phyloP scores from a whole-genome alignment of 2,888 invertebrate genomes.

The Agriopis aurantiaria region DNA sequence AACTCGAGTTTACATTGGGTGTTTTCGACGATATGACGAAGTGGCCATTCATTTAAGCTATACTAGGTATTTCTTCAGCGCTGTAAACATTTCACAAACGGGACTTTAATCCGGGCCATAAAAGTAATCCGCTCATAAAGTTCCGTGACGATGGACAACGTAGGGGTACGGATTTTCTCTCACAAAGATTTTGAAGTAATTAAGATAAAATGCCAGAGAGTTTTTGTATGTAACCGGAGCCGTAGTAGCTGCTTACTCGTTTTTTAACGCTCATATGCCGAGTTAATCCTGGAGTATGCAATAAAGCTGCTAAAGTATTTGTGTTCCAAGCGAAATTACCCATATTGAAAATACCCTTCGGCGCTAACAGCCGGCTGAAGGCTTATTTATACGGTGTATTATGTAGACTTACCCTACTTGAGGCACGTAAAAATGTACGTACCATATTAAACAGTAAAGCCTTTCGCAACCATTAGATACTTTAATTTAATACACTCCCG shows the following conservation, averaged over 20 bases:
- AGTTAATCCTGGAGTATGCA: conserved; percentile 84
- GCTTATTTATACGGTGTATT: conserved; percentile 78
- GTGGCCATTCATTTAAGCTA: conserved; percentile 51
- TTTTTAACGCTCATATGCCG: conserved; percentile 82
- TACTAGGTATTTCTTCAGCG: conserved; percentile 64
- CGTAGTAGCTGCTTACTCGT: conserved; percentile 67
- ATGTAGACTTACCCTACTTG: conserved; percentile 62
- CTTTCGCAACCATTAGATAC: conserved; percentile 61
- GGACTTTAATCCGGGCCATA: conserved; percentile 83
- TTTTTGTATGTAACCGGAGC: conserved; percentile 79
- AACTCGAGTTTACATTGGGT: neutral
- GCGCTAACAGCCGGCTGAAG: conserved; percentile 79
- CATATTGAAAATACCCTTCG: conserved; percentile 85
- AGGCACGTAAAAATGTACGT: conserved; percentile 63
- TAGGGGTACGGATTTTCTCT: conserved; percentile 83
- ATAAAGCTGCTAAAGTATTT: conserved; percentile 84
- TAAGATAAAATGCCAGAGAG: conserved; percentile 83
- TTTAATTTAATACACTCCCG: conserved; percentile 63
- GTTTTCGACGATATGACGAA: conserved; percentile 28
- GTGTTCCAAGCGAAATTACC: conserved; percentile 83
- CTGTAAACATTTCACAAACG: conserved; percentile 84
- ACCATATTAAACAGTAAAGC: conserved; percentile 61
- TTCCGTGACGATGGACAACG: conserved; percentile 85
- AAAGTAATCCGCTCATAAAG: conserved; percentile 86
- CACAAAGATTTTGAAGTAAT: conserved; percentile 85